Percentiles rank a stretch among this genome's conserved stretches.
These are phyloP conservation scores for Garrulus glandarius DNA, from an alignment of 2,797 vertebrate genomes.

Conservation along the genomic window DNA sequence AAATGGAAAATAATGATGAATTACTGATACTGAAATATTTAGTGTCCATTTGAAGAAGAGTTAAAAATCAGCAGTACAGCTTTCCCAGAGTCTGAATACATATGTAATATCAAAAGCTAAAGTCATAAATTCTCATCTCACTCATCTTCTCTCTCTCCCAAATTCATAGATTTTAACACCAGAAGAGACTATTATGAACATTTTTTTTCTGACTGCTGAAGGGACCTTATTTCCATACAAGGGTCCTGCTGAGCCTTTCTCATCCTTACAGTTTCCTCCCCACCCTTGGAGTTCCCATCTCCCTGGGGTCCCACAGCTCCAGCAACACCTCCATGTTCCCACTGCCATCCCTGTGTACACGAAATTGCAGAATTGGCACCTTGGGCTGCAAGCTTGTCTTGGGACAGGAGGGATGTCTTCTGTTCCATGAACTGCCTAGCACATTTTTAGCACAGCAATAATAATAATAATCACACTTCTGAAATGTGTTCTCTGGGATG, in stretches of 20 bases:
- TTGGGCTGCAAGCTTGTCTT: background rate
- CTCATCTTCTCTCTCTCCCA: background rate
- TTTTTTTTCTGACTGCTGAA: background rate
- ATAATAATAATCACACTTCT: background rate
- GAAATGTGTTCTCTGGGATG: background rate
- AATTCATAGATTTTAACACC: background rate
- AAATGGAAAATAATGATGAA: background rate
- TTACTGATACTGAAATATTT: slow-evolving; percentile 23
- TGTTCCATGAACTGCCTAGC: background rate
- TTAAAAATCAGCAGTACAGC: background rate
- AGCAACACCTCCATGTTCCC: fast-evolving
- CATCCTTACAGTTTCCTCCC: background rate
- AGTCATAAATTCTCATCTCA: background rate
- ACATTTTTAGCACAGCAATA: background rate
- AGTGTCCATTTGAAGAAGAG: slow-evolving; percentile 3
- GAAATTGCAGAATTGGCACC: background rate
- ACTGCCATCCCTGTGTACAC: fast-evolving
- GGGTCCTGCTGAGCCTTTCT: background rate
- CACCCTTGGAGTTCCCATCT: background rate
- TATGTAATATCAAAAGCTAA: slow-evolving; percentile 57
- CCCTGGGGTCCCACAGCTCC: background rate
- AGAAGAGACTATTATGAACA: background rate
- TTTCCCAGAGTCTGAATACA: background rate
- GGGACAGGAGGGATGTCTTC: background rate
- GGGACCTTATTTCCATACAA: background rate